A percentile compares a stretch with the other conserved stretches of the same genome.
These are phyloP conservation scores for Biston stratarius DNA, from an alignment of 2,888 invertebrate species.

Conservation along the genomic window DNA sequence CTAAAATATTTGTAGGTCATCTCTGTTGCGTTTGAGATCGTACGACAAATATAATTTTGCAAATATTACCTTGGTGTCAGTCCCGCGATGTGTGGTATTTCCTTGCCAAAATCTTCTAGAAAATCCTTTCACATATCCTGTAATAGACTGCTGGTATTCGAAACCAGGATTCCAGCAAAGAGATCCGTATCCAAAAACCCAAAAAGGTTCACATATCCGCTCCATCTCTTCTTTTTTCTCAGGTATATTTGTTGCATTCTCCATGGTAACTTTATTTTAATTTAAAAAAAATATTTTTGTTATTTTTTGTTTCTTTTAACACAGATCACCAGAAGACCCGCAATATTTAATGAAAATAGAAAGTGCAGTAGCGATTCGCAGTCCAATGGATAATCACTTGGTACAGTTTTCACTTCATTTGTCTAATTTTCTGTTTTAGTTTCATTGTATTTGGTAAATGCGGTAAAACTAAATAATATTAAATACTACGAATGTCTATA, in stretches of 20 bases:
- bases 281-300: no score
- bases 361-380: slow-evolving; percentile 58
- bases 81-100: slow-evolving; percentile 93
- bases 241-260: slow-evolving; percentile 21
- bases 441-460: slow-evolving; percentile 66
- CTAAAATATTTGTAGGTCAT: neutral
- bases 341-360: slow-evolving; percentile 52
- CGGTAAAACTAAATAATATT: slow-evolving; percentile 42
- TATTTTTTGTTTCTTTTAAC: slow-evolving; percentile 19
- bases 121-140: slow-evolving; percentile 94
- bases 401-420: slow-evolving; percentile 51
- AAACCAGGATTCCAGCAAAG: slow-evolving; percentile 98
- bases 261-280: slow-evolving; percentile 28
- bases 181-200: slow-evolving; percentile 98
- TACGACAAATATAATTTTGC: neutral
- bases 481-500: slow-evolving; percentile 24
- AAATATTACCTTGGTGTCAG: slow-evolving; percentile 88
- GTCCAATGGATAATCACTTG: slow-evolving; percentile 38
- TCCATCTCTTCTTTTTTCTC: slow-evolving; percentile 27
- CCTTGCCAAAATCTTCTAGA: slow-evolving; percentile 97
- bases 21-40: neutral
- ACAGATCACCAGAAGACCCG: slow-evolving; percentile 9
- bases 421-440: slow-evolving; percentile 67
- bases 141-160: slow-evolving; percentile 91
- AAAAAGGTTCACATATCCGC: slow-evolving; percentile 85